A percentile compares a stretch with the other conserved stretches of the same genome.
Conservation (phyloP, 2,888 invertebrate species). For the Alentia gelatinosa region DNA sequence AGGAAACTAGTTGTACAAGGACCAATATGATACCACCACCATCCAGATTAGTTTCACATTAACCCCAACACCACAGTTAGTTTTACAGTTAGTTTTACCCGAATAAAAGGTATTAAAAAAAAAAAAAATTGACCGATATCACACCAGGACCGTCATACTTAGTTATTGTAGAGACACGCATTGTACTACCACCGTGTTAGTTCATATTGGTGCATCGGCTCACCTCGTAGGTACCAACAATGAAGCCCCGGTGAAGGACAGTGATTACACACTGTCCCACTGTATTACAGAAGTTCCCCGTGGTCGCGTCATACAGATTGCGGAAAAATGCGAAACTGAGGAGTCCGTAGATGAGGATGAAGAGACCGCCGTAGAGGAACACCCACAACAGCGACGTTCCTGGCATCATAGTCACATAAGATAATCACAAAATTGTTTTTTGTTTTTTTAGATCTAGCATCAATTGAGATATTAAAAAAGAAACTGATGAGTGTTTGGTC, state of each 20-base stretch:
- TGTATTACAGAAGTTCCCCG: conserved; percentile 73
- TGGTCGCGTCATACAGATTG: conserved; percentile 64
- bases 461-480: too few relatives aligned
- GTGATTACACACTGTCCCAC: conserved; percentile 76
- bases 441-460: too few relatives aligned
- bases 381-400: conserved; percentile 77
- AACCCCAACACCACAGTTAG: too few relatives aligned
- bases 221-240: conserved; percentile 73
- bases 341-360: conserved; percentile 77
- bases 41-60: too few relatives aligned
- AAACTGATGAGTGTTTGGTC: too few relatives aligned
- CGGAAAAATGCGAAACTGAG: conserved; percentile 75
- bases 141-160: too few relatives aligned
- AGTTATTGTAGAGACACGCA: neutral
- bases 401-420: conserved; percentile 60
- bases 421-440: too few relatives aligned
- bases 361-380: conserved; percentile 72
- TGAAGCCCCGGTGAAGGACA: conserved; percentile 76
- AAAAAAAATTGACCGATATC: too few relatives aligned
- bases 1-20: too few relatives aligned
- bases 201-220: neutral
- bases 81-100: too few relatives aligned
- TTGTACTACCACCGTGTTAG: neutral
- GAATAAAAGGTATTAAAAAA: too few relatives aligned
- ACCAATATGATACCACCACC: too few relatives aligned